phyloP scores from a whole-genome alignment of 2,888 invertebrate genomes.

The Parnassius smintheus region DNA sequence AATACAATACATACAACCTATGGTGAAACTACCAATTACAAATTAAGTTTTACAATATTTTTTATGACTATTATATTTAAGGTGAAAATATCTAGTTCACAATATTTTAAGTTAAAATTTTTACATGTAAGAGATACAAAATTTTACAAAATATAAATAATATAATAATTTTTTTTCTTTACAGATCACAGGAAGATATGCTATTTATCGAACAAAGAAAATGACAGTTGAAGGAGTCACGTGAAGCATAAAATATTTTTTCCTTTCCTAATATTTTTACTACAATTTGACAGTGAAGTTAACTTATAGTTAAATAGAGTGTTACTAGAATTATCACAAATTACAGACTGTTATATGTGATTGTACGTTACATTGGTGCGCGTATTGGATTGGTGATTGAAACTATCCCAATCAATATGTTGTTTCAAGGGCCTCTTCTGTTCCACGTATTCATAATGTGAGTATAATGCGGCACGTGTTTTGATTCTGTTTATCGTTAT shows the following conservation, averaged over 20 bases:
- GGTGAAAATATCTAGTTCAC: no score
- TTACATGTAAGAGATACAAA: not conserved
- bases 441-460: constrained; percentile 60
- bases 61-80: no score
- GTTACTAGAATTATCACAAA: constrained; percentile 7
- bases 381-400: constrained; percentile 20
- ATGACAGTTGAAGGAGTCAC: constrained; percentile 55
- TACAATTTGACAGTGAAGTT: constrained; percentile 1
- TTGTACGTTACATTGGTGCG: constrained; percentile 11
- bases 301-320: constrained; percentile 11
- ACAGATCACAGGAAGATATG: constrained; percentile 44
- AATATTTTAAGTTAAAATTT: no score
- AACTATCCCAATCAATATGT: constrained; percentile 43
- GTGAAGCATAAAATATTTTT: constrained; percentile 29
- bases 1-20: no score
- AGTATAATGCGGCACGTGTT: constrained; percentile 49
- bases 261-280: not conserved
- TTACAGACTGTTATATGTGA: constrained; percentile 25
- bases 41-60: no score
- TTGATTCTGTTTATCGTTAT: constrained; percentile 29
- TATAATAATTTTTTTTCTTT: constrained; percentile 36
- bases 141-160: not conserved
- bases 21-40: no score
- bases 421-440: constrained; percentile 51
- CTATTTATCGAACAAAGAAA: constrained; percentile 36